Conservation (phyloP, 2,113 vertebrate species). For the Sylvilagus bachmani region DNA sequence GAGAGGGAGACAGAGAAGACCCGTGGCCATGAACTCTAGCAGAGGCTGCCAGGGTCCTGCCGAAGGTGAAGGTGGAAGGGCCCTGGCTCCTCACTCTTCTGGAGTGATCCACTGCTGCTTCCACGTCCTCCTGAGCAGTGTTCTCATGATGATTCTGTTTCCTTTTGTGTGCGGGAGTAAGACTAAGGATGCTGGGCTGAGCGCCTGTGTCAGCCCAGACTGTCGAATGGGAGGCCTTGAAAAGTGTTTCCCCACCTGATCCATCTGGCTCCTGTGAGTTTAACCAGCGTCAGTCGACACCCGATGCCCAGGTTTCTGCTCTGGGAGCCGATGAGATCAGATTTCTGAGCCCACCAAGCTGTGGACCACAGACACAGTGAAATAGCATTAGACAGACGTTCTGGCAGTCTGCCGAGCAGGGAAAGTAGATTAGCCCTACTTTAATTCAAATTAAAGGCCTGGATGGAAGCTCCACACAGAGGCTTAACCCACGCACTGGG, state of each 20-base stretch:
- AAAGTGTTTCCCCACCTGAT: background rate
- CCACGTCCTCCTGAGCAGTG: background rate
- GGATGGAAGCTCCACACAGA: background rate
- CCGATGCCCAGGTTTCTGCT: background rate
- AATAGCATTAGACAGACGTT: conserved; percentile 23
- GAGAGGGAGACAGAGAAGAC: background rate
- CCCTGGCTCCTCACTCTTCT: background rate
- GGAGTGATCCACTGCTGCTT: background rate
- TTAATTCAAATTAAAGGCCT: conserved; percentile 50
- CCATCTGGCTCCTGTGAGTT: background rate
- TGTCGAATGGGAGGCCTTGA: too few relatives aligned
- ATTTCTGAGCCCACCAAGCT: background rate
- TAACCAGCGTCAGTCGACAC: background rate
- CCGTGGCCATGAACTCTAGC: background rate
- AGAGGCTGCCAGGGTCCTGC: background rate
- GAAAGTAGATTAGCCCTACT: background rate
- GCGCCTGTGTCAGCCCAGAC: background rate
- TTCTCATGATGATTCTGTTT: background rate
- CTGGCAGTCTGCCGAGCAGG: background rate
- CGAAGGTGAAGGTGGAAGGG: background rate
- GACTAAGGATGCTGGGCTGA: background rate
- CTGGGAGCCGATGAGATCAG: background rate
- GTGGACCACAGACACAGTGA: background rate
- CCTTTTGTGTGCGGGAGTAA: background rate
- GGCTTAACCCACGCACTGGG: background rate